Percentiles rank a stretch among this genome's conserved stretches.
Evolutionary conservation across 2,797 vertebrate genomes (phyloP).

Genomic region (Aphelocoma californica): DNA sequence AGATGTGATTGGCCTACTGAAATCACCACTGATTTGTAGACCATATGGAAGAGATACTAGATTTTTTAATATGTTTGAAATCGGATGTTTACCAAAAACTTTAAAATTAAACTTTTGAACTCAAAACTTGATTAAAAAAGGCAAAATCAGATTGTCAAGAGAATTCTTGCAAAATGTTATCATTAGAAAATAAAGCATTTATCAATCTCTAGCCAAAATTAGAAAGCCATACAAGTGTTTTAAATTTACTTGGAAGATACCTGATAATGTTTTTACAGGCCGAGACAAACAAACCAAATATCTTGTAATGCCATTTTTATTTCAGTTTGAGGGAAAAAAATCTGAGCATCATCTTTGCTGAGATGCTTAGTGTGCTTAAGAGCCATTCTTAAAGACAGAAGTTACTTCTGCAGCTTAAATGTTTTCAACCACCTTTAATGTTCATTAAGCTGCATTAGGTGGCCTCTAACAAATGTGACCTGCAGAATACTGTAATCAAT

Average conservation of each 20-base stretch:
- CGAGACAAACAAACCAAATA: not conserved
- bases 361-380: not conserved
- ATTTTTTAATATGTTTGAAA: not conserved
- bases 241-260: not conserved
- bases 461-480: not conserved
- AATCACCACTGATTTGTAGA: not conserved
- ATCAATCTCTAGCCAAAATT: not conserved
- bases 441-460: not conserved
- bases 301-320: not conserved
- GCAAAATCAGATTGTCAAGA: not conserved
- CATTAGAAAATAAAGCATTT: not conserved
- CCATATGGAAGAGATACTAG: not conserved
- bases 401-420: not conserved
- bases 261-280: not conserved
- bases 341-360: not conserved
- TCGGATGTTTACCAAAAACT: not conserved
- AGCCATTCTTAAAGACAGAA: not conserved
- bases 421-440: not conserved
- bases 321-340: not conserved
- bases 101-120: not conserved
- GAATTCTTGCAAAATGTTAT: not conserved
- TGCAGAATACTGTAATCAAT: not conserved
- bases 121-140: not conserved
- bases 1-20: not conserved
- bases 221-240: not conserved